A percentile compares a stretch with the other conserved stretches of the same genome.
phyloP scores from a whole-genome alignment of 2,113 vertebrate species.

The Pardalotus punctatus region DNA sequence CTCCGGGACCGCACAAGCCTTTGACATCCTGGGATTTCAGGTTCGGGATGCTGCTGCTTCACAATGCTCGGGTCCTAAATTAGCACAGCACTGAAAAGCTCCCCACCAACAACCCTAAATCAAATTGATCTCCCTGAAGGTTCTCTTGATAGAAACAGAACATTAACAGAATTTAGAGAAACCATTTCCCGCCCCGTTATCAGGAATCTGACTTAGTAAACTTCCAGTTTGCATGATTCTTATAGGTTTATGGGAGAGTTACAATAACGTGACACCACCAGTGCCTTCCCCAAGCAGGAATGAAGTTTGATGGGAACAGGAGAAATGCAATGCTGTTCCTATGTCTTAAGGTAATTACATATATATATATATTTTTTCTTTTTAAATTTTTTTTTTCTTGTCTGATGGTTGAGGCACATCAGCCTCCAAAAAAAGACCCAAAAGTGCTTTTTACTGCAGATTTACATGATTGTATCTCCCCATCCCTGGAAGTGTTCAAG shows the following conservation, averaged over 20 bases:
- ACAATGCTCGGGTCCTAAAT: not conserved
- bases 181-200: rapidly evolving
- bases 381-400: too few relatives aligned
- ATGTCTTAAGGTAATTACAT: not conserved
- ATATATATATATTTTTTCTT: too few relatives aligned
- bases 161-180: not conserved
- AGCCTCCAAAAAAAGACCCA: not conserved
- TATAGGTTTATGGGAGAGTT: not conserved
- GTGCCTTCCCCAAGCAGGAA: not conserved
- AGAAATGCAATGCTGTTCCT: not conserved
- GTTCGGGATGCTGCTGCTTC: not conserved
- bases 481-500: not conserved
- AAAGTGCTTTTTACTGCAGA: not conserved
- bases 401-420: not conserved
- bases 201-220: not conserved
- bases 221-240: not conserved
- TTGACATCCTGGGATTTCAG: not conserved
- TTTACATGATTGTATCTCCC: not conserved
- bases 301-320: not conserved
- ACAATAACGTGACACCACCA: not conserved
- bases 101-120: not conserved
- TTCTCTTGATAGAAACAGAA: not conserved
- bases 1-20: not conserved
- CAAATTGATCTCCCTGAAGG: not conserved
- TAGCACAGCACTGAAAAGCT: not conserved